Base-by-base conservation (phyloP, 2,888 invertebrate genomes). In the Agrochola lota region DNA sequence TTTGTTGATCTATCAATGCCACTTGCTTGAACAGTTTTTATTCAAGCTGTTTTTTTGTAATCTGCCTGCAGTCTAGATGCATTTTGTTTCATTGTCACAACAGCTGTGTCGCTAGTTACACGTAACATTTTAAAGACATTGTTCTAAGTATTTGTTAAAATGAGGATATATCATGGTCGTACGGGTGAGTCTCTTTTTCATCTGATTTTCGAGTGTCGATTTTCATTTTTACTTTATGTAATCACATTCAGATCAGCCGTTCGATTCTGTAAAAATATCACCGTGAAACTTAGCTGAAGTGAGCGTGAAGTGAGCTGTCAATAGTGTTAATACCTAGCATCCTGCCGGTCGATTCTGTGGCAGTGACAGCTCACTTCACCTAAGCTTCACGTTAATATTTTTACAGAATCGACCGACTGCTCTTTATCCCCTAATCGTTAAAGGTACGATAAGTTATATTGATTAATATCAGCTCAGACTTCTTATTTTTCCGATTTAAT, bases 101-200 rank as follows among this genome's bases (percentile, higher is more conserved):
- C 26, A 59, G n/a, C 55, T 30, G 60, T 74, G 35, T 40, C 17
- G 15, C 35, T 43, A 71, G 64, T 15, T 67, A 77, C 71, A 77
- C 78, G 83, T 70, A 1, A 59, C 12, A 60, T 9, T 59, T 49
- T 35, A 26, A 62, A 52, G 2, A 62, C 67, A 35, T 70, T 60
- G n/a, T 66, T 46, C 55, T 52, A 17, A 55, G 4, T 69, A 67
- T 75, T 80, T 6, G 15, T 60, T 52, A 88, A 74, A 76, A 93
- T 93, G 93, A 92, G 81, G 85, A 71, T 91, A 6, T 83, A 84
- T 64, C 84, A 87, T 68, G 81, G 49, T 40, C 62, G 52, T 62
- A 55, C 81, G 52, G 83, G 92, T 93, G 86, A 90, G 90, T 71
- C 1, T 70, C 6, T 12, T 6, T 15, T 59, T 74, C 20, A 20